Evolutionary conservation across 2,113 vertebrate species (phyloP).

Genomic region (Thermophis baileyi): DNA sequence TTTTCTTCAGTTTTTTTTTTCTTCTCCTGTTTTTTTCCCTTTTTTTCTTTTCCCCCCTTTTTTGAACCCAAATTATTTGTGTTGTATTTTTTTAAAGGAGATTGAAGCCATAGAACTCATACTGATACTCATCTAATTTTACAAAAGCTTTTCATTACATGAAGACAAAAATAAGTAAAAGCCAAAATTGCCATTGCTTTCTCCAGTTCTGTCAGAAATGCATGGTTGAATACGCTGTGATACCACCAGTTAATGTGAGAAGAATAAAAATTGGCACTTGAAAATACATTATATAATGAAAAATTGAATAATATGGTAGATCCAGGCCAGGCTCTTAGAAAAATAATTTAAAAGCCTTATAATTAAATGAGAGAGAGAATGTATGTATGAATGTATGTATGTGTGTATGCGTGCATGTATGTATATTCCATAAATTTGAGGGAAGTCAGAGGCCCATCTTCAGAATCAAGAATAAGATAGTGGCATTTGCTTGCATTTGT

Average conservation of each 20-base stretch:
- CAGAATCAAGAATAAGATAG: constrained; percentile 23
- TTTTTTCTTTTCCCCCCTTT: constrained; percentile 67
- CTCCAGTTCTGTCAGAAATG: constrained; percentile 67
- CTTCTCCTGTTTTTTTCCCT: constrained; percentile 67
- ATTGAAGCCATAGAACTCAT: constrained; percentile 99
- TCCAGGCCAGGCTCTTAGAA: constrained; percentile 62
- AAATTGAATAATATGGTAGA: constrained; percentile 45
- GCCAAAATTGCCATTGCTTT: constrained; percentile 75
- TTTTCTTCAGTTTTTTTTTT: constrained; percentile 70
- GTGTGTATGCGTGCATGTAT: constrained; percentile 14
- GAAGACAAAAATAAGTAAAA: constrained; percentile 69
- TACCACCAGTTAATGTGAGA: constrained; percentile 32
- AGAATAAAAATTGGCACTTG: constrained; percentile 58
- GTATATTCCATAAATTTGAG: constrained; percentile 27
- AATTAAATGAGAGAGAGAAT: constrained; percentile 1
- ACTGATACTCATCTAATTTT: constrained; percentile 82
- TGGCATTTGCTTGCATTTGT: constrained; percentile 43
- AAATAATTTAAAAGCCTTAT: constrained; percentile 46
- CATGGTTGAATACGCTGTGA: constrained; percentile 63
- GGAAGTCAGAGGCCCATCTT: constrained; percentile 36
- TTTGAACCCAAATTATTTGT: constrained; percentile 73
- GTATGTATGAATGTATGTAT: background rate
- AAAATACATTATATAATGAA: constrained; percentile 44
- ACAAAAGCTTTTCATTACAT: constrained; percentile 78
- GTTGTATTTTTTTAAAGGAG: constrained; percentile 91